Conservation (phyloP, 2,113 vertebrate species). For the Guaruba guarouba region DNA sequence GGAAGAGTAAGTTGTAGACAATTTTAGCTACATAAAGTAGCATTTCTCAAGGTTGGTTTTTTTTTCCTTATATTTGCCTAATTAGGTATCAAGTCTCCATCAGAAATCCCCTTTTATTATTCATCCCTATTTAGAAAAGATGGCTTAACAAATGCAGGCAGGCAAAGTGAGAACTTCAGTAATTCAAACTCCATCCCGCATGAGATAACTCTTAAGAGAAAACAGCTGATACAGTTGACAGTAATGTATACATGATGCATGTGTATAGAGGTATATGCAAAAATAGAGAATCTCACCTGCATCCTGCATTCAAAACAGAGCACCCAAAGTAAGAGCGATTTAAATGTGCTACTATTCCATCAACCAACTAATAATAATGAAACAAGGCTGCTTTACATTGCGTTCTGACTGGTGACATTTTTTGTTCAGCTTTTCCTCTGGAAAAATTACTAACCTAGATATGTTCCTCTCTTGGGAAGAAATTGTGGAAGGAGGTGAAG, state of each 20-base stretch:
- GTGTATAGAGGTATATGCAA: accelerated
- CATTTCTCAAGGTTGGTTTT: neutral
- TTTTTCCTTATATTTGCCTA: neutral
- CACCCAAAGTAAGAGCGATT: neutral
- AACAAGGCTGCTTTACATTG: neutral
- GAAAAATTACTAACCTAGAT: neutral
- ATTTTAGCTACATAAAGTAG: neutral
- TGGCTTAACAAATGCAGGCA: neutral
- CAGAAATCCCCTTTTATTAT: neutral
- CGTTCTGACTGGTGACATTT: neutral
- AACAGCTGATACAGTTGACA: accelerated
- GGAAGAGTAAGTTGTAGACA: neutral
- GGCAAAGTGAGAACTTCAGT: neutral
- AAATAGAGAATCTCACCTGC: neutral
- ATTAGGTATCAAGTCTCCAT: neutral
- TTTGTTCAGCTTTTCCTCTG: neutral
- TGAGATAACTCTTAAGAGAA: neutral
- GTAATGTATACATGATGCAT: accelerated
- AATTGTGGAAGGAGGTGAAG: neutral
- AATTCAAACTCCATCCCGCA: neutral
- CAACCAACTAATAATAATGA: neutral
- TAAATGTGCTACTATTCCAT: neutral
- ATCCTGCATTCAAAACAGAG: neutral
- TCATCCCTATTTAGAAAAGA: neutral
- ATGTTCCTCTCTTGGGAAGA: neutral